Base-by-base conservation (phyloP, 2,888 invertebrate genomes). In the Chironomus riparius region DNA sequence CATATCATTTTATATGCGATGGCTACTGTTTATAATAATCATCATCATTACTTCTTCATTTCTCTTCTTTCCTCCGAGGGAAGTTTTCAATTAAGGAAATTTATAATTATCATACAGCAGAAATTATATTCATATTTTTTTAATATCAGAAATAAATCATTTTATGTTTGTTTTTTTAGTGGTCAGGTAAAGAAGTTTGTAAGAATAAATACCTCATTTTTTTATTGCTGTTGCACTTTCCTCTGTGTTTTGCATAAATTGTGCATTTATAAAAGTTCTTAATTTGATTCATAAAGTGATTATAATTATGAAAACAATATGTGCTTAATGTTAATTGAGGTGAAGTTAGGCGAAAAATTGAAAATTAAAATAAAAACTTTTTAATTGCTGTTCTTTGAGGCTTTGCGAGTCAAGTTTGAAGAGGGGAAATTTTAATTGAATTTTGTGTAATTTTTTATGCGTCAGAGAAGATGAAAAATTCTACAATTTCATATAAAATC, bases 1-100 rank as follows among this genome's bases (percentile, higher is more conserved):
- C 38, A 38, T 38, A 38, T 56, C 56, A 56, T 56, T 56, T 56
- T 13, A 21, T 18, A 18, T 21, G 7, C 65, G 65, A 65, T 21
- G 21, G 22, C 65, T 21, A 21, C 62, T 56, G 56, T 56, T 56
- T 18, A 38, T 38, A 38, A 38, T 38, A 38, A 38, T 38, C 38
- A 38, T 38, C 38, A 38, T 38, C 10, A 38, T 38, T 38, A 38
- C 38, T 38, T 38, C 38, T 38, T 38, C 38, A 38, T 15, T 56
- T 56, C 15, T 56, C 56, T 50, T 15, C 15, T 4, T 50, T 15
- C 13, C 15, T 56, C 15, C 15, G 56, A 56, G 56, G 71, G 56
- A 71, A 71, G 56, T 71, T 56, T 71, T 71, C 71, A 71, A 71
- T 71, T 71, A 71, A 71, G 56, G 15, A 18, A 50, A n/a, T 70